Conservation (phyloP, 2,113 vertebrate species). For the Perccottus glenii region DNA sequence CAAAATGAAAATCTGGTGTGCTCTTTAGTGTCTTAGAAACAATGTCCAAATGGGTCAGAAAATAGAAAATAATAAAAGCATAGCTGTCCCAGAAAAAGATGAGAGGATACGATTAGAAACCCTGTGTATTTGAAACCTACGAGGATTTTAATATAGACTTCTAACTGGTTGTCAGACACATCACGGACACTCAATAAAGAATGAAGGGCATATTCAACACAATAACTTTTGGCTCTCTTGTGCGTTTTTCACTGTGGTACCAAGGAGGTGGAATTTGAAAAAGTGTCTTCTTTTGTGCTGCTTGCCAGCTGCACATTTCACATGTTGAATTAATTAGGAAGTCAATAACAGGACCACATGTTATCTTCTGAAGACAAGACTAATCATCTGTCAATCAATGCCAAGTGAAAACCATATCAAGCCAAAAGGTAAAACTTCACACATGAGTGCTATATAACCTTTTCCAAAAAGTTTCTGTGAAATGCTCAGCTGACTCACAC, state of each 20-base stretch:
- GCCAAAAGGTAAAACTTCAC: constrained; percentile 13
- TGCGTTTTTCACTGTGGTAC: constrained; percentile 9
- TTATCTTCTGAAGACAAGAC: constrained; percentile 45
- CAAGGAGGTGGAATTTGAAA: constrained; percentile 27
- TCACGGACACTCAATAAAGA: constrained; percentile 60
- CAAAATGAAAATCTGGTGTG: constrained; percentile 53
- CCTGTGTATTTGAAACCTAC: constrained; percentile 40
- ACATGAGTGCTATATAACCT: constrained; percentile 17
- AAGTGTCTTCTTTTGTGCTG: constrained; percentile 29
- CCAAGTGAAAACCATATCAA: constrained; percentile 38
- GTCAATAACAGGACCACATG: constrained; percentile 39
- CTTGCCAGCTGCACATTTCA: constrained; percentile 33
- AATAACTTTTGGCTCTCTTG: constrained; percentile 30
- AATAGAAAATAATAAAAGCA: constrained; percentile 59
- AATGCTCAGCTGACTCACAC: constrained; percentile 31
- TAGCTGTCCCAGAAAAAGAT: constrained; percentile 53
- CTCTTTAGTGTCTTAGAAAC: constrained; percentile 31
- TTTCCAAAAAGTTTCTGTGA: constrained; percentile 20
- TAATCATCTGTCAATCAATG: constrained; percentile 52
- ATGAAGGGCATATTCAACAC: constrained; percentile 50
- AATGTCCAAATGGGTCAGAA: constrained; percentile 65
- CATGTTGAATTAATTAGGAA: constrained; percentile 53
- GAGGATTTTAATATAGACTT: constrained; percentile 53
- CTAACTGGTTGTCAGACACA: constrained; percentile 57
- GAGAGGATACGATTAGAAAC: constrained; percentile 58